Percentiles rank a stretch among this genome's conserved stretches.
These are phyloP conservation scores for Cantharis rustica DNA, from an alignment of 2,888 invertebrate genomes.

Conservation along the genomic window DNA sequence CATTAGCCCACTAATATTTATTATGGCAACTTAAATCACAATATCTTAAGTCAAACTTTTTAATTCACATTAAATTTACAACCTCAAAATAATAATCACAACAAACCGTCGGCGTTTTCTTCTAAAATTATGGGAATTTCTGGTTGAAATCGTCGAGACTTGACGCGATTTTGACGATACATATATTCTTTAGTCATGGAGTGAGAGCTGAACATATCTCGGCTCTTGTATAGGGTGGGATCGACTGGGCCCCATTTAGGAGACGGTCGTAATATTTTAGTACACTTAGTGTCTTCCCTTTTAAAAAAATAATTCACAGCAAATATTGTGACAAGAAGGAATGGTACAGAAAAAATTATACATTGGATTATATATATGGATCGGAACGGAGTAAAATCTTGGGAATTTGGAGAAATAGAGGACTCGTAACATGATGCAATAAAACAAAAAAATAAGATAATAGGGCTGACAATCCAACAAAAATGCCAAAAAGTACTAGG, in stretches of 20 bases:
- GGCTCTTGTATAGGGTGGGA: constrained; percentile 7
- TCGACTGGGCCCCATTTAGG: constrained; percentile 12
- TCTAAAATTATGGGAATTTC: constrained; percentile 5
- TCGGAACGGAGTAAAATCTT: neutral
- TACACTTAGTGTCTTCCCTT: neutral
- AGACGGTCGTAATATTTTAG: neutral
- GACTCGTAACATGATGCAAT: neutral
- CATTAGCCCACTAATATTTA: neutral
- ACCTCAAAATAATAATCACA: neutral
- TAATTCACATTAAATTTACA: neutral
- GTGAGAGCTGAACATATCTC: constrained; percentile 15
- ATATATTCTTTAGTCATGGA: constrained; percentile 19
- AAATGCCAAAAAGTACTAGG: constrained; percentile 23
- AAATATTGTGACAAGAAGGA: neutral
- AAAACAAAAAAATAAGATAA: constrained; percentile 9
- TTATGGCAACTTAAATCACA: neutral
- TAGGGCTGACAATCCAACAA: constrained; percentile 12
- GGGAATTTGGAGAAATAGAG: neutral
- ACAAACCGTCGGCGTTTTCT: neutral
- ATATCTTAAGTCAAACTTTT: neutral
- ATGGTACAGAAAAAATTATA: neutral
- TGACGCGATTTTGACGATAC: constrained; percentile 13
- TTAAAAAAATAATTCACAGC: neutral
- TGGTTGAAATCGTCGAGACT: neutral
- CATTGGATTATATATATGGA: neutral